Conservation (phyloP, 2,888 invertebrate species). For the Tupiocoris notatus region DNA sequence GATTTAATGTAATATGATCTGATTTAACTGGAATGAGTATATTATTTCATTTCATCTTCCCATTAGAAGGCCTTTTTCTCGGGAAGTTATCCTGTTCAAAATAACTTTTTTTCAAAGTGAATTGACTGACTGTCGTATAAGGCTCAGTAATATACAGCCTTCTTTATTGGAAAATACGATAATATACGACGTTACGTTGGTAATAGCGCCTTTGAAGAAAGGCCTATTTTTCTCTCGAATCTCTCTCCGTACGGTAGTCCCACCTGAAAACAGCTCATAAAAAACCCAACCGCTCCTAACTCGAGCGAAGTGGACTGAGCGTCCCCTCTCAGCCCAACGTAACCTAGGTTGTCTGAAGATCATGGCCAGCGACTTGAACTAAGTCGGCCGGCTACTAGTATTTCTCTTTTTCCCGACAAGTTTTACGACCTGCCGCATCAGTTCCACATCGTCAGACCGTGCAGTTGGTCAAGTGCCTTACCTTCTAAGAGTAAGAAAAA, state of each 20-base stretch:
- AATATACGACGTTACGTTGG: too few species aligned
- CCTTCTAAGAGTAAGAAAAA: neutral
- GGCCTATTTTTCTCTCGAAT: neutral
- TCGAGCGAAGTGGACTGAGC: neutral
- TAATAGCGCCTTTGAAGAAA: too few species aligned
- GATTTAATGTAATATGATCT: too few species aligned
- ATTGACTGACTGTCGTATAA: too few species aligned
- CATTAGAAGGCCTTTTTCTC: too few species aligned
- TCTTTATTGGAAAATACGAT: too few species aligned
- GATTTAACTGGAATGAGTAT: too few species aligned
- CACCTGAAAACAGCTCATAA: neutral
- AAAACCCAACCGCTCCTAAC: neutral
- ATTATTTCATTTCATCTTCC: too few species aligned
- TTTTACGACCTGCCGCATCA: neutral
- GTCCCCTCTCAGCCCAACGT: too few species aligned
- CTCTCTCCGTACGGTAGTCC: neutral
- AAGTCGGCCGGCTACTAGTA: neutral
- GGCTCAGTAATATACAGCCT: too few species aligned
- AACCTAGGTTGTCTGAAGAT: neutral
- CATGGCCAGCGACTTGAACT: neutral
- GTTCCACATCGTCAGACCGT: neutral
- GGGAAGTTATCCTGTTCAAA: too few species aligned
- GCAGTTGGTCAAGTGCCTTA: neutral
- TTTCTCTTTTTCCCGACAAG: neutral
- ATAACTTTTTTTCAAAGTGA: too few species aligned